Base-by-base conservation (phyloP, 2,113 vertebrate species). In the Lethenteron camtschaticum region DNA sequence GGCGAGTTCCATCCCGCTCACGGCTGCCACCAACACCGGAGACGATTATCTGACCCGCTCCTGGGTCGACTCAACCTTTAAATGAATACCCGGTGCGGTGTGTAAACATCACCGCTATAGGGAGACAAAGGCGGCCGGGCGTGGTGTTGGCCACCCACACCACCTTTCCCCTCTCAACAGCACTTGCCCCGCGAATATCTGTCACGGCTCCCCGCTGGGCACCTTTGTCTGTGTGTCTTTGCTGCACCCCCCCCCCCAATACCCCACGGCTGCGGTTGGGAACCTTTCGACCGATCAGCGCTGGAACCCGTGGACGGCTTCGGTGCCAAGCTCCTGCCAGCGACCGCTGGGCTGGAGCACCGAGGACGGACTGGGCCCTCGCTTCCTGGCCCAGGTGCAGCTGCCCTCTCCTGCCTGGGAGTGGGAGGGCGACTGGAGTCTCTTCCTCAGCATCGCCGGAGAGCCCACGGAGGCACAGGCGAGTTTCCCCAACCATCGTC, bases 311-410 rank as follows among this genome's bases (percentile, higher is more conserved):
- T 96, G 69, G 85, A 87, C 8, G 86, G 92, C 70, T 99, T 95
- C 81, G 95, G 90, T 1, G 88, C 90, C 60, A 86, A 83, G 58
- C 78, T 97, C 70, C 78, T 99, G 73, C 92, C 1, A 99, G 92
- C 13, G 94, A 99, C 78, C 92, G 94, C 78, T 97, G 94, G 85
- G 85, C 56, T 99, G 90, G 92, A 99, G 94, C 9, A 87, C 96
- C 68, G 80, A 90, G 78, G 87, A 86, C 1, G 94, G 94, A 66
- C 82, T 95, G 59, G 83, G 86, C 71, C 84, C 87, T 68, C 87
- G 88, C 75, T 83, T 81, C 4, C 81, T 90, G 55, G 82, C 85
- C 63, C 76, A 80, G 74, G 91, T 90, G 76, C 77, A 59, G 9
- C 82, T 92, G 70, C 85, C 88, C 11, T 95, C 91, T 0, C 77